Conservation (phyloP, 2,797 vertebrate genomes). For the Acanthornis magna region DNA sequence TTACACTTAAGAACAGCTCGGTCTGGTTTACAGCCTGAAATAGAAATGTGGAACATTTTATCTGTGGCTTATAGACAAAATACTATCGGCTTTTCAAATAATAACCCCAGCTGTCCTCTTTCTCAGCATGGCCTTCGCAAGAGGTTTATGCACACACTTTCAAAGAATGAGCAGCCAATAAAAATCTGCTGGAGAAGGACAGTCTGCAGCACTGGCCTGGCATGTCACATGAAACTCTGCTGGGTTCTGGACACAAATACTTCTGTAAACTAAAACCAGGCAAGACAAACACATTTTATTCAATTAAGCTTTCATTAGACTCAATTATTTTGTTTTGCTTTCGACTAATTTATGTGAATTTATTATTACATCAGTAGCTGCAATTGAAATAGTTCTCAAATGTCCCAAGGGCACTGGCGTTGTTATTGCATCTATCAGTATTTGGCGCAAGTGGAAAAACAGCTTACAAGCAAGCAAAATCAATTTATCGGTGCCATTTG, state of each 20-base stretch:
- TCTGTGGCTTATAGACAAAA: constrained; percentile 10
- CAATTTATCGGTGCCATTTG: background rate
- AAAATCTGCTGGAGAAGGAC: background rate
- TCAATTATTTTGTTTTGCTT: constrained; percentile 30
- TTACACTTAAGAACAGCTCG: background rate
- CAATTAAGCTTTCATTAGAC: constrained; percentile 11
- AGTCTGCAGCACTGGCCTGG: background rate
- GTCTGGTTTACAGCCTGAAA: constrained; percentile 21
- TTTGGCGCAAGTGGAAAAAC: background rate
- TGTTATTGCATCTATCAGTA: background rate
- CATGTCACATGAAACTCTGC: background rate
- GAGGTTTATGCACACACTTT: background rate
- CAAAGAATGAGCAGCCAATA: background rate
- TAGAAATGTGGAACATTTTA: background rate
- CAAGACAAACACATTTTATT: background rate
- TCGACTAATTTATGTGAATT: background rate
- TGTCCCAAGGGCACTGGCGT: background rate
- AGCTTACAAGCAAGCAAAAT: background rate
- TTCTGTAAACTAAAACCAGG: background rate
- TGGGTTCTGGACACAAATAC: background rate
- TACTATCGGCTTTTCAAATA: background rate
- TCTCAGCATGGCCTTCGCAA: background rate
- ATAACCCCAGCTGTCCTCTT: background rate
- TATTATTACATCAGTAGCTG: background rate
- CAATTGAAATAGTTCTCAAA: background rate